A percentile compares a stretch with the other conserved stretches of the same genome.
phyloP scores from a whole-genome alignment of 2,113 vertebrate genomes.

The Podarcis raffonei region DNA sequence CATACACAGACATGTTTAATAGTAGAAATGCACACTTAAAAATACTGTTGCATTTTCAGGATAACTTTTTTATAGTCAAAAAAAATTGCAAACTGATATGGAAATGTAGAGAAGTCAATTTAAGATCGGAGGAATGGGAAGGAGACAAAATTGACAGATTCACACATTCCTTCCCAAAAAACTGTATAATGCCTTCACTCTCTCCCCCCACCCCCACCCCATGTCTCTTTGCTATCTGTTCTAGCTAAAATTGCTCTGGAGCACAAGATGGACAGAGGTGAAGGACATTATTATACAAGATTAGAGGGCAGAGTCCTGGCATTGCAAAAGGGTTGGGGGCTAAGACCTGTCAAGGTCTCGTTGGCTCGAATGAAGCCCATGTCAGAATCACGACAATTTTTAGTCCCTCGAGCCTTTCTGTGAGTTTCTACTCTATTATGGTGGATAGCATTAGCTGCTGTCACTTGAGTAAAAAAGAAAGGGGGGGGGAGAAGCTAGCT shows the following conservation, averaged over 20 bases:
- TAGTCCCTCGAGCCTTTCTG: background rate
- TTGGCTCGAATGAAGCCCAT: background rate
- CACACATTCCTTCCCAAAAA: too few relatives aligned
- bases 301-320: background rate
- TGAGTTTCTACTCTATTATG: background rate
- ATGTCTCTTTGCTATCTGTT: background rate
- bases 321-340: background rate
- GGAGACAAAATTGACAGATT: too few relatives aligned
- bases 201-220: too few relatives aligned
- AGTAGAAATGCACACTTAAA: too few relatives aligned
- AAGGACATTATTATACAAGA: background rate
- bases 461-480: background rate
- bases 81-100: too few relatives aligned
- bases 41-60: too few relatives aligned
- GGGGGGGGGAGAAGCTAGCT: background rate
- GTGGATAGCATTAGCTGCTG: background rate
- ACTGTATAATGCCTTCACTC: too few relatives aligned
- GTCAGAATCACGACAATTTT: background rate
- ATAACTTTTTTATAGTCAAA: too few relatives aligned
- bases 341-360: too few relatives aligned
- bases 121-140: too few relatives aligned
- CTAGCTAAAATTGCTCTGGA: background rate
- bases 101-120: too few relatives aligned
- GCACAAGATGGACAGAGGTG: background rate
- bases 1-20: too few relatives aligned